These are phyloP conservation scores for Mormyrus hasselquistii DNA, from an alignment of 2,797 vertebrate genomes.

Conservation along the genomic window DNA sequence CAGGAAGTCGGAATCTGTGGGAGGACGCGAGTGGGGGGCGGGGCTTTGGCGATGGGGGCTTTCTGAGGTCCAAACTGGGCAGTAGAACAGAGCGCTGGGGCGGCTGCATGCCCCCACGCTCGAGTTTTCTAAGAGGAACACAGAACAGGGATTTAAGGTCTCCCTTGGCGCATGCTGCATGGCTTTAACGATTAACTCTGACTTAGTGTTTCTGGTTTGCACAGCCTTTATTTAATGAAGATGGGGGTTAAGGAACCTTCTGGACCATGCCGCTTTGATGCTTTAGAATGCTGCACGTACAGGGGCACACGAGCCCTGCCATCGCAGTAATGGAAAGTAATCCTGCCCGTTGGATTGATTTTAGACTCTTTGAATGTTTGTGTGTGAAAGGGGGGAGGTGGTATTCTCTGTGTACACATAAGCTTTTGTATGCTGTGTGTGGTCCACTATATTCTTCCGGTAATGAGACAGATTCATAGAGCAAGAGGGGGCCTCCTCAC, in stretches of 20 bases:
- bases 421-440: neutral
- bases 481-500: constrained; percentile 21
- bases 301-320: neutral
- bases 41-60: neutral
- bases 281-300: neutral
- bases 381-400: neutral
- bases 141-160: constrained; percentile 18
- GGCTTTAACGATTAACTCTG: constrained; percentile 19
- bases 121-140: constrained; percentile 22
- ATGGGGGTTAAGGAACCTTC: neutral
- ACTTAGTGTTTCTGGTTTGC: constrained; percentile 29
- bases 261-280: neutral
- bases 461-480: constrained; percentile 22
- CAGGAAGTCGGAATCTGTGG: neutral
- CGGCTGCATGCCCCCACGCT: neutral
- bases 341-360: neutral
- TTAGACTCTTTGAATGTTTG: neutral
- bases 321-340: neutral
- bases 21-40: neutral
- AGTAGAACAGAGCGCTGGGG: neutral
- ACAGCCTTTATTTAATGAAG: constrained; percentile 24
- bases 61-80: neutral
- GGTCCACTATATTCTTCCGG: neutral
- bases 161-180: neutral
- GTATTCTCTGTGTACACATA: neutral